phyloP scores from a whole-genome alignment of 92 coral and sea anemone species.

The Porites lobata region DNA sequence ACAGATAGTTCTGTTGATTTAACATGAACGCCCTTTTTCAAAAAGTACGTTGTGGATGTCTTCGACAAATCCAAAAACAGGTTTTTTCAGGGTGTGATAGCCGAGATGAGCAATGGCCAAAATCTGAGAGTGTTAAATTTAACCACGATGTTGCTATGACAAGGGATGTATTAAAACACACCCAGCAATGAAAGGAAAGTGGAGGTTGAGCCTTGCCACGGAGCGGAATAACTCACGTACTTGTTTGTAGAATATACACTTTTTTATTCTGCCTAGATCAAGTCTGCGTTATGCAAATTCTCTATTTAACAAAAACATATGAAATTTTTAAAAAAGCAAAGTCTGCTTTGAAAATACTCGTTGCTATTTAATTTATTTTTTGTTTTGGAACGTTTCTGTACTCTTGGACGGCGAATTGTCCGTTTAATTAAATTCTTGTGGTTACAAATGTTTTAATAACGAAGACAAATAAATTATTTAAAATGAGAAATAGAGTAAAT shows the following conservation, averaged over 20 bases:
- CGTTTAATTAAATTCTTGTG: conserved; percentile 1
- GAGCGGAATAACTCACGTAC: too few species aligned
- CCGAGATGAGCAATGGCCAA: too few species aligned
- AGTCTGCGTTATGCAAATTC: not conserved
- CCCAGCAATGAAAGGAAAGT: too few species aligned
- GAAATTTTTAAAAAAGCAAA: not conserved
- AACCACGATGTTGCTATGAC: too few species aligned
- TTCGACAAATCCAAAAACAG: too few species aligned
- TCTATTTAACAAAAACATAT: not conserved
- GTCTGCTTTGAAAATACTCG: not conserved
- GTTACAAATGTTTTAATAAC: not conserved
- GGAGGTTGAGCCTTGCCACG: too few species aligned
- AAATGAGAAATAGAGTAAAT: not conserved
- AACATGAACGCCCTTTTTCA: too few species aligned
- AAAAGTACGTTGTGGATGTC: too few species aligned
- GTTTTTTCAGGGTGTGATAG: too few species aligned
- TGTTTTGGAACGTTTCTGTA: not conserved
- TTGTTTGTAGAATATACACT: not conserved
- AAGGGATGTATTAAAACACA: too few species aligned
- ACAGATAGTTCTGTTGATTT: too few species aligned
- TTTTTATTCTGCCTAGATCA: not conserved
- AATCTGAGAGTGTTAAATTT: too few species aligned
- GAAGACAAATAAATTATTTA: not conserved
- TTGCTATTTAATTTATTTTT: not conserved
- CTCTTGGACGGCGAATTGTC: not conserved